Conservation (phyloP, 2,113 vertebrate genomes). For the Ardeotis arabs region DNA sequence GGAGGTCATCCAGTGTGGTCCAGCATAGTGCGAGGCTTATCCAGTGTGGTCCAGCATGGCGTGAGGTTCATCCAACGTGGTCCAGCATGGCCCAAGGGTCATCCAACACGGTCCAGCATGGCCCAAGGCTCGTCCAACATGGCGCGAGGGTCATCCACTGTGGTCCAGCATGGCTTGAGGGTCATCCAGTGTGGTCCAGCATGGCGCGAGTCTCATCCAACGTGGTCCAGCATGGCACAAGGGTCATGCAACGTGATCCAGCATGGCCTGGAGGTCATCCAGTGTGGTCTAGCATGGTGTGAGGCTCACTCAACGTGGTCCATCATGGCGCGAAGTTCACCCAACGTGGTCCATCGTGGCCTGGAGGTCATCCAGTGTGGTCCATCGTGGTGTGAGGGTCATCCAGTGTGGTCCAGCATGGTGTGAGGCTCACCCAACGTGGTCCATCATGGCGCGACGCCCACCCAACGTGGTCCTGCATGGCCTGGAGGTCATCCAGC, state of each 20-base stretch:
- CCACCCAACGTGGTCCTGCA: too few species aligned
- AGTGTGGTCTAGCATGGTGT: neutral
- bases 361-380: too few species aligned
- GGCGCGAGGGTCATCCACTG: too few species aligned
- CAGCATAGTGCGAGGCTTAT: rapidly evolving
- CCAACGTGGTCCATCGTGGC: too few species aligned
- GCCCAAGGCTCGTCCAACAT: too few species aligned
- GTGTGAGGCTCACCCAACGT: too few species aligned
- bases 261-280: too few species aligned
- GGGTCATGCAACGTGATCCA: neutral
- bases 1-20: rapidly evolving
- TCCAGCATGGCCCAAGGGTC: neutral
- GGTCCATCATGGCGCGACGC: too few species aligned
- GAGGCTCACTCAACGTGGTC: neutral
- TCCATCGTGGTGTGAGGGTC: too few species aligned
- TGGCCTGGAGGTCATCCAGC: too few species aligned
- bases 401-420: too few species aligned
- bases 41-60: neutral
- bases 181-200: too few species aligned
- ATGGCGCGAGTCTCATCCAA: rapidly evolving
- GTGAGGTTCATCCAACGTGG: rapidly evolving
- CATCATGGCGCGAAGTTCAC: neutral
- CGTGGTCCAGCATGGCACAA: rapidly evolving
- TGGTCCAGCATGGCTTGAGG: rapidly evolving
- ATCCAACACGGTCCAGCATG: neutral